Evolutionary conservation across 2,888 invertebrate species (phyloP).

Genomic region (Cenopis cana): DNA sequence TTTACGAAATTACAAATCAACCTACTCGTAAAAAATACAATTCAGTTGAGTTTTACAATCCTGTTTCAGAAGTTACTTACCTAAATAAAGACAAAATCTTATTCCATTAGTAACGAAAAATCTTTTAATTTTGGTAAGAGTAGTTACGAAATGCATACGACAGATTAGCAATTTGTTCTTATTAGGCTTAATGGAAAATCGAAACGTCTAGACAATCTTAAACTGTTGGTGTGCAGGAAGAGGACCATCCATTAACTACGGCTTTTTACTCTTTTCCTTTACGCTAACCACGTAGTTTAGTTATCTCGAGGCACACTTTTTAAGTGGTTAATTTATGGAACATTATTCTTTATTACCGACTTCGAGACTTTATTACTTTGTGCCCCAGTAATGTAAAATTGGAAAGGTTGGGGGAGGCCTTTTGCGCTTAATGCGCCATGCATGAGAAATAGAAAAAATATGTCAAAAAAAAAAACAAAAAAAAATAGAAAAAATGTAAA

Average conservation of each 20-base stretch:
- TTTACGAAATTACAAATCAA: background rate
- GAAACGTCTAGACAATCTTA: conserved; percentile 26
- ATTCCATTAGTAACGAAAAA: background rate
- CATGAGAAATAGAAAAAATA: no score
- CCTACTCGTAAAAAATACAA: background rate
- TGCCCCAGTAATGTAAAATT: background rate
- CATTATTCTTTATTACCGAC: conserved; percentile 1
- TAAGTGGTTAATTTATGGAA: conserved; percentile 4
- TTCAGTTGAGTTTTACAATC: background rate
- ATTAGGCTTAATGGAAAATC: conserved; percentile 32
- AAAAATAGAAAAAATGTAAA: no score
- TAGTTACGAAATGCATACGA: background rate
- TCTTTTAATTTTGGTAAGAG: background rate
- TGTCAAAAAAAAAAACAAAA: no score
- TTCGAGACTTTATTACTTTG: background rate
- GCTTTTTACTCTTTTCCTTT: conserved; percentile 7
- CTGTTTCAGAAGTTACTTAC: background rate
- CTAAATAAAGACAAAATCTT: background rate
- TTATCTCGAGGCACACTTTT: conserved; percentile 1
- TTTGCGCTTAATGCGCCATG: no score
- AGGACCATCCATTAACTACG: conserved; percentile 9
- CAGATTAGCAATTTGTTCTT: conserved; percentile 28
- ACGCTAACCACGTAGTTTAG: conserved; percentile 1
- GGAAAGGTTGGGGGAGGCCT: no score
- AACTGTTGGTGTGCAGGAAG: conserved; percentile 11